These are phyloP conservation scores for Microcebus griseorufus DNA, from an alignment of 2,113 vertebrate genomes.

Conservation along the genomic window DNA sequence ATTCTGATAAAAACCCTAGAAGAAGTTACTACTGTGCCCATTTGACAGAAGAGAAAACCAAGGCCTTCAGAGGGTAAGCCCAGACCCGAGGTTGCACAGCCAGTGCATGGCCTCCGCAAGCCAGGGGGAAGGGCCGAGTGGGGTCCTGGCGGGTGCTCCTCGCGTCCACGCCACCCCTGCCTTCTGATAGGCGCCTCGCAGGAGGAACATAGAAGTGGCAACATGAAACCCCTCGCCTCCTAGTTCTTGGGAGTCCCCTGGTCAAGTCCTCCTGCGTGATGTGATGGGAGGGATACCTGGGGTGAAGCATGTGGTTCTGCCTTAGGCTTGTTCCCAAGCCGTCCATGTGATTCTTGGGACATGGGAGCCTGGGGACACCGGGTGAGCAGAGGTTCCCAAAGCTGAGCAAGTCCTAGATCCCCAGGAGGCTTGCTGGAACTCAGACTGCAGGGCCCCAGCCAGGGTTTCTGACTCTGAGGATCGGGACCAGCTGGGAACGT, in stretches of 20 bases:
- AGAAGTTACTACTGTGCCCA: neutral
- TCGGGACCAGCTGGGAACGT: neutral
- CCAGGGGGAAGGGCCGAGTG: neutral
- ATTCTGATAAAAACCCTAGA: neutral
- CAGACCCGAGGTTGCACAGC: neutral
- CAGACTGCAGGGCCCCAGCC: neutral
- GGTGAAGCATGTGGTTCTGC: neutral
- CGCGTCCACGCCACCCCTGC: neutral
- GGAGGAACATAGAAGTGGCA: accelerated
- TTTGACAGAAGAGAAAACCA: neutral
- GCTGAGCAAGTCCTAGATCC: neutral
- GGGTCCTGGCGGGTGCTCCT: no score
- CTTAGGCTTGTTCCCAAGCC: neutral
- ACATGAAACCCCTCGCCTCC: accelerated
- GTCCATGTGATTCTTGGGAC: accelerated
- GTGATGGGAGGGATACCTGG: no score
- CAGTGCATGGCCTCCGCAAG: neutral
- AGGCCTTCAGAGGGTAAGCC: neutral
- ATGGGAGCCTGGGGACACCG: no score
- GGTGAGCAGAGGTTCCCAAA: no score
- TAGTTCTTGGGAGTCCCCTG: no score
- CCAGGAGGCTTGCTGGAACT: neutral
- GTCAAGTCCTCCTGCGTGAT: neutral
- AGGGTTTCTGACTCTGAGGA: neutral
- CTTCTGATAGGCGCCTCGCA: neutral